Conservation (phyloP, 2,113 vertebrate genomes). For the Eptatretus burgeri region DNA sequence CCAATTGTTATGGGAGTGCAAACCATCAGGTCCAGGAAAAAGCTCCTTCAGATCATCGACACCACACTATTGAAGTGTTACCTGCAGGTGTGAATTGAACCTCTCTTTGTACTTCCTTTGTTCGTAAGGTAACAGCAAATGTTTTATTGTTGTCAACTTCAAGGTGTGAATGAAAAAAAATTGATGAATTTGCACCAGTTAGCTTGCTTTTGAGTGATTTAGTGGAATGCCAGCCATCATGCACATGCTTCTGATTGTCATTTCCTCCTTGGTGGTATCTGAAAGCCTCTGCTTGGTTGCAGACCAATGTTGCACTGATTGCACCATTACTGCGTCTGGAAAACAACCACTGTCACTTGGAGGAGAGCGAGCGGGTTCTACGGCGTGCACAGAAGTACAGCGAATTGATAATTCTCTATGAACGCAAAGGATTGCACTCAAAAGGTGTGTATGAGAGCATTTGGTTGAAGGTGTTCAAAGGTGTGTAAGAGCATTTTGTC, state of each 20-base stretch:
- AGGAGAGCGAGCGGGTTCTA: conserved; percentile 80
- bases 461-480: not conserved
- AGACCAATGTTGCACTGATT: conserved; percentile 85
- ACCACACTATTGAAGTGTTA: conserved; percentile 87
- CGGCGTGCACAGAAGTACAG: conserved; percentile 96
- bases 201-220: no score
- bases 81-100: conserved; percentile 37
- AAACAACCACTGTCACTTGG: conserved; percentile 95
- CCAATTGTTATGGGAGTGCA: conserved; percentile 85
- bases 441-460: conserved; percentile 27
- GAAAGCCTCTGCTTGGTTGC: not conserved
- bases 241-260: not conserved
- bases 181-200: no score
- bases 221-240: not conserved
- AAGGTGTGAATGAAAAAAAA: no score
- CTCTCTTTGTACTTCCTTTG: not conserved
- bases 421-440: conserved; percentile 86
- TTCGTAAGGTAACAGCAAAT: not conserved
- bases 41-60: conserved; percentile 84
- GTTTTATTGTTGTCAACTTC: not conserved
- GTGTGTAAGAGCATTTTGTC: no score
- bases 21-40: conserved; percentile 85
- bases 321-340: conserved; percentile 70
- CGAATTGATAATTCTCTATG: conserved; percentile 87
- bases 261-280: not conserved